Base-by-base conservation (phyloP, 2,888 invertebrate species). In the Parochlus steinenii region DNA sequence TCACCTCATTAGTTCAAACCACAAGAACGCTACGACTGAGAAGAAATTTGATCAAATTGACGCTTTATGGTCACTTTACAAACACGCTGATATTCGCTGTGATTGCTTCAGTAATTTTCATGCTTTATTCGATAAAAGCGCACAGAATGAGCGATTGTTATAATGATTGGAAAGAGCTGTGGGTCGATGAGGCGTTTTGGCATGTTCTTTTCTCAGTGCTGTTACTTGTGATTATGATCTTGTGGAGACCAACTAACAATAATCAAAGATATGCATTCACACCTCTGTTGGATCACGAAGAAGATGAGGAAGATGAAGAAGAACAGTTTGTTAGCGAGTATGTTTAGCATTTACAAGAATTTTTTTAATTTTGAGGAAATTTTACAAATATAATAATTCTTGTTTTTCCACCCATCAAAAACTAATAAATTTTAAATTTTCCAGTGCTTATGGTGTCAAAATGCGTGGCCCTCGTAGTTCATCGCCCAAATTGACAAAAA, bases 151-250 rank as follows among this genome's bases (percentile, higher is more conserved):
- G 74, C 36, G 61, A 63, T 22, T 92, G 90, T 55, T 68, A 43
- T 3, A 47, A 77, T 74, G 78, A 81, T 43, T 93, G 92, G 92
- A 80, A 78, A 50, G 78, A 83, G 49, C 67, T 87, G 44, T 95
- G 93, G 93, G 62, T 93, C 48, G 90, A 93, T 54, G 85, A 87
- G 44, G 92, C 87, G 3, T 93, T 85, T 58, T 93, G 93, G 93
- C 92, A 90, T 58, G 69, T 92, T 22, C 64, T 92, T 38, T 93
- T 95, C 60, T 86, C 83, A 11, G 67, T 80, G 43, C 71, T 95
- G 37, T 65, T 95, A 16, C 61, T 83, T 23, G 85, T 85, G 20
- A 93, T 95, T 46, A 92, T 93, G 85, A 71, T 93, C 42, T 67
- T 93, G 41, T 93, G 92, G 92, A 67, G 93, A 44, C 93, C 93